A percentile compares a stretch with the other conserved stretches of the same genome.
Conservation (phyloP, 2,797 vertebrate species). For the Crenuchus spilurus region DNA sequence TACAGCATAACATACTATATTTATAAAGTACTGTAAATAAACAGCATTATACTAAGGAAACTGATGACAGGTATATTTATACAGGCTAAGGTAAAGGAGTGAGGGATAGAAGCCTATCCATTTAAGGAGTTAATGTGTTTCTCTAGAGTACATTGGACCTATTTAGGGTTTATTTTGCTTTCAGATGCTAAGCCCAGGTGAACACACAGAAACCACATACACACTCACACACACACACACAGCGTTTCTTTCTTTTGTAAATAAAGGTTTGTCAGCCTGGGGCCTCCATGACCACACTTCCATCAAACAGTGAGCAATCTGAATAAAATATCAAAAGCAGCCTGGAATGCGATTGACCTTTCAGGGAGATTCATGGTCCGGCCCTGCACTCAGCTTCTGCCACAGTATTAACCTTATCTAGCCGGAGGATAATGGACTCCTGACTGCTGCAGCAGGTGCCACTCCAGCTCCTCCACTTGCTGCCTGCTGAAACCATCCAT, state of each 20-base stretch:
- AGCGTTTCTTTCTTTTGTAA: background rate
- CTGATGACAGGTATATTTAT: too few species aligned
- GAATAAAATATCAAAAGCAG: constrained; percentile 67
- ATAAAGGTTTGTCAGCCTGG: background rate
- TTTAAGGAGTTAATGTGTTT: too few species aligned
- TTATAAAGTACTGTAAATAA: too few species aligned
- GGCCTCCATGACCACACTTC: constrained; percentile 1
- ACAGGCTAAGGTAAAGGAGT: too few species aligned
- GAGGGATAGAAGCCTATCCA: too few species aligned
- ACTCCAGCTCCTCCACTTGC: background rate
- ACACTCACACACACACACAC: background rate
- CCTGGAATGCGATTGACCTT: constrained; percentile 74
- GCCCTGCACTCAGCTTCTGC: constrained; percentile 35
- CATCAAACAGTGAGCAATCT: constrained; percentile 49
- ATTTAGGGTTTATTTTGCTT: background rate
- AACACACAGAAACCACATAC: constrained; percentile 1
- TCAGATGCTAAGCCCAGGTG: background rate
- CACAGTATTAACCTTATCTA: constrained; percentile 53
- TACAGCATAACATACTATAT: too few species aligned
- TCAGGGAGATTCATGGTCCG: constrained; percentile 46
- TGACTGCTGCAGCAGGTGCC: constrained; percentile 28
- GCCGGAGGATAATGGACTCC: constrained; percentile 45
- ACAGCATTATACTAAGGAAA: too few species aligned
- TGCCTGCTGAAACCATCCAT: constrained; percentile 19
- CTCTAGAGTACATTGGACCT: background rate